Conservation (phyloP, 2,888 invertebrate genomes). For the Abrostola triplasia region DNA sequence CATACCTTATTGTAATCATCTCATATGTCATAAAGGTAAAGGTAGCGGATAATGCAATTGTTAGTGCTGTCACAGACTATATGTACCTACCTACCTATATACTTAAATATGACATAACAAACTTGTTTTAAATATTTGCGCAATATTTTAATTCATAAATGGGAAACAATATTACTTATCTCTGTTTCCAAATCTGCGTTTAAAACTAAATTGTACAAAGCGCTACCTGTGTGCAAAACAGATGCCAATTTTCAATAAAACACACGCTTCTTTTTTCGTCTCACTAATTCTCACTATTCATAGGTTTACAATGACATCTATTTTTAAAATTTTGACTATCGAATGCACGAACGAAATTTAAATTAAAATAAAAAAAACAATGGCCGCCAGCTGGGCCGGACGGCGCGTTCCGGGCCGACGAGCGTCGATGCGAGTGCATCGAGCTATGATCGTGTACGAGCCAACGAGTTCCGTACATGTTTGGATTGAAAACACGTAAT, state of each 20-base stretch:
- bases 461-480: constrained; percentile 44
- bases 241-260: not conserved
- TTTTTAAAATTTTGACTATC: constrained; percentile 51
- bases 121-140: no score
- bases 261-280: constrained; percentile 17
- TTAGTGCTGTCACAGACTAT: no score
- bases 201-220: not conserved
- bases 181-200: no score
- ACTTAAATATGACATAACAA: no score
- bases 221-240: not conserved
- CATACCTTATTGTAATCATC: no score
- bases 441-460: constrained; percentile 59
- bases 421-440: constrained; percentile 68
- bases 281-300: constrained; percentile 37
- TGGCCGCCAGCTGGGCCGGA: constrained; percentile 61
- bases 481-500: constrained; percentile 41
- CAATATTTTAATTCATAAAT: no score
- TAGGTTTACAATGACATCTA: constrained; percentile 32
- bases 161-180: no score
- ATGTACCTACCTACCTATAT: no score
- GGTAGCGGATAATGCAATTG: no score
- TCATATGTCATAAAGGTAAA: no score
- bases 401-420: constrained; percentile 69
- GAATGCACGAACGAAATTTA: constrained; percentile 56
- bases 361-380: constrained; percentile 53